These are phyloP conservation scores for Thunnus maccoyii DNA, from an alignment of 2,113 vertebrate genomes.

Conservation along the genomic window DNA sequence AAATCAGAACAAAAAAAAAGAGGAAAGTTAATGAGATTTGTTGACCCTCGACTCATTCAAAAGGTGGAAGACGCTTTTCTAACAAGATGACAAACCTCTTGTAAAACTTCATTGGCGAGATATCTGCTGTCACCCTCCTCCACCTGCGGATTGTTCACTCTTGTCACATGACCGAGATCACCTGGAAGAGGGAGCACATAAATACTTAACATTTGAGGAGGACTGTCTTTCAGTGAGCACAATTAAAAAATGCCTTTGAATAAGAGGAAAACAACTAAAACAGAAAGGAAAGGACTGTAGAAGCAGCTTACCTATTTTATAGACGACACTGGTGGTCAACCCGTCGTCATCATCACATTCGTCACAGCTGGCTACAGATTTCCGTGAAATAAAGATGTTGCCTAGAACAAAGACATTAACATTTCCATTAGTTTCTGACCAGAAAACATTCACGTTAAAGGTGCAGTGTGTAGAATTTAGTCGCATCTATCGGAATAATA, in stretches of 20 bases:
- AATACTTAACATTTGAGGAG: background rate
- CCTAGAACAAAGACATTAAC: slow-evolving; percentile 77
- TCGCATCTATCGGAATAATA: no score
- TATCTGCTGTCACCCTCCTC: slow-evolving; percentile 98
- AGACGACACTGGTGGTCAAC: slow-evolving; percentile 88
- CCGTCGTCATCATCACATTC: slow-evolving; percentile 95
- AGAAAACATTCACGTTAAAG: background rate
- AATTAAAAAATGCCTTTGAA: background rate
- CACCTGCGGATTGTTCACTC: slow-evolving; percentile 94
- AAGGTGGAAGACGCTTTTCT: background rate
- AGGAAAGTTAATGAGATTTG: slow-evolving; percentile 31
- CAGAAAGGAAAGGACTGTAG: no score
- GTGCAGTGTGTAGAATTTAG: no score
- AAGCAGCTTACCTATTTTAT: slow-evolving; percentile 92
- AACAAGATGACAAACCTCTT: slow-evolving; percentile 90
- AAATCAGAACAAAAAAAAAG: slow-evolving; percentile 16
- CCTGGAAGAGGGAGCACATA: slow-evolving; percentile 78
- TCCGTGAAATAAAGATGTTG: slow-evolving; percentile 97
- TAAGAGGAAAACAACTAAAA: background rate
- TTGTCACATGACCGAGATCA: slow-evolving; percentile 97
- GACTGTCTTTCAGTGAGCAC: background rate
- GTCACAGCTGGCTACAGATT: slow-evolving; percentile 87
- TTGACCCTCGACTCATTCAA: slow-evolving; percentile 41
- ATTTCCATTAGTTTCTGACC: background rate
- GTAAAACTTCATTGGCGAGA: slow-evolving; percentile 96